These are phyloP conservation scores for Pitta sordida DNA, from an alignment of 2,113 vertebrate genomes.

Conservation along the genomic window DNA sequence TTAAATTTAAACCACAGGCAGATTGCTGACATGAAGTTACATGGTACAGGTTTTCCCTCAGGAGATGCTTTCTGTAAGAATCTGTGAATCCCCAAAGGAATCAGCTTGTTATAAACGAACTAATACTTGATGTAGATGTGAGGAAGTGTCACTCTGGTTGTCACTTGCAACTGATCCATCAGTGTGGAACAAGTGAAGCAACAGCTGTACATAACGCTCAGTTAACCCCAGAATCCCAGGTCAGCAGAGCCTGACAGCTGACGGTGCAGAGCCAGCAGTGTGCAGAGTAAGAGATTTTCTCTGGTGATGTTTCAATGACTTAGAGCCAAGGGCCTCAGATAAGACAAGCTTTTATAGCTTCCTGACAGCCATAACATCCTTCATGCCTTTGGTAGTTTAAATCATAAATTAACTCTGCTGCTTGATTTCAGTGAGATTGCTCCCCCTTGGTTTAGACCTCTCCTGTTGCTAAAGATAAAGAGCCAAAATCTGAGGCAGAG, in stretches of 20 bases:
- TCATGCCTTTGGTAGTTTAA: not conserved
- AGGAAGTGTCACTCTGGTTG: not conserved
- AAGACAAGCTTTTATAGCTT: not conserved
- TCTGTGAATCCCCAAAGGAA: not conserved
- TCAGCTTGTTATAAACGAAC: not conserved
- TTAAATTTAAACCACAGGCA: not conserved
- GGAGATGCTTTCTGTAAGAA: not conserved
- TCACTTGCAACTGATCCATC: not conserved
- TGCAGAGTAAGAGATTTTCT: constrained; percentile 8
- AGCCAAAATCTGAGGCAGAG: not conserved
- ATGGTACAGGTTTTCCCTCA: not conserved
- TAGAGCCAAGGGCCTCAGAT: not conserved
- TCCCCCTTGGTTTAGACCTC: not conserved
- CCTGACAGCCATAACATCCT: not conserved
- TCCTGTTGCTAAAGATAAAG: not conserved
- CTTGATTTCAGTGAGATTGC: not conserved
- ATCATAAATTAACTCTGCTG: not conserved
- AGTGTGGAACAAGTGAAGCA: not conserved
- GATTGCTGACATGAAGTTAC: not conserved
- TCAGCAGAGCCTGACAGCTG: not conserved
- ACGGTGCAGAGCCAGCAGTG: not conserved
- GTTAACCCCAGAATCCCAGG: not conserved
- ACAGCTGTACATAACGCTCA: not conserved
- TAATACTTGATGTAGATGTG: not conserved
- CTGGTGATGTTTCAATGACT: not conserved